Evolutionary conservation across 2,797 vertebrate species (phyloP).

Genomic region (Coregonus suidteri): DNA sequence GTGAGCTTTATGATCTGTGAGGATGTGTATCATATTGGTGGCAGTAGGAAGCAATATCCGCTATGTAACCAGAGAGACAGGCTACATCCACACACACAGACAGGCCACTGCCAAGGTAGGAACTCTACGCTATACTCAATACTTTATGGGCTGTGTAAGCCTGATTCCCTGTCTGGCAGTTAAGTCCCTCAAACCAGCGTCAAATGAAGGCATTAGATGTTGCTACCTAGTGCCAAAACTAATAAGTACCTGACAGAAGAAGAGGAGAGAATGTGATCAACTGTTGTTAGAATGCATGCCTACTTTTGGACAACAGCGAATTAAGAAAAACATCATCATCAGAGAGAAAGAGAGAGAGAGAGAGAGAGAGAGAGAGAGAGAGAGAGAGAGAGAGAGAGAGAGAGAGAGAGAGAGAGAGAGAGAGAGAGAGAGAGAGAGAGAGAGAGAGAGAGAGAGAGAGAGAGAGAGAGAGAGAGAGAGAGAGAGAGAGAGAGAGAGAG

Average conservation of each 20-base stretch:
- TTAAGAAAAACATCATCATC: not conserved
- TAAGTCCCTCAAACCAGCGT: constrained; percentile 51
- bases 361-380: not conserved
- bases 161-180: constrained; percentile 51
- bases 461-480: not conserved
- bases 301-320: not conserved
- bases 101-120: constrained; percentile 31
- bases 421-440: not conserved
- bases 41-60: constrained; percentile 60
- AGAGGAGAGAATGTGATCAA: not conserved
- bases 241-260: constrained; percentile 34
- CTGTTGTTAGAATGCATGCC: not conserved
- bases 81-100: constrained; percentile 18
- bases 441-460: constrained; percentile 32
- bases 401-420: not conserved
- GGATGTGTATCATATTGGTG: constrained; percentile 54
- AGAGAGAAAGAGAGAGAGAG: not conserved
- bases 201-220: constrained; percentile 38
- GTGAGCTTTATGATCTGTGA: constrained; percentile 52
- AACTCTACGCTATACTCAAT: constrained; percentile 38
- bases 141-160: constrained; percentile 58
- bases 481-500: constrained; percentile 18
- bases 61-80: constrained; percentile 50
- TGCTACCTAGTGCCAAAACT: constrained; percentile 57
- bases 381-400: not conserved